A percentile compares a stretch with the other conserved stretches of the same genome.
These are phyloP conservation scores for Laticauda colubrina DNA, from an alignment of 2,113 vertebrate genomes.

Conservation along the genomic window DNA sequence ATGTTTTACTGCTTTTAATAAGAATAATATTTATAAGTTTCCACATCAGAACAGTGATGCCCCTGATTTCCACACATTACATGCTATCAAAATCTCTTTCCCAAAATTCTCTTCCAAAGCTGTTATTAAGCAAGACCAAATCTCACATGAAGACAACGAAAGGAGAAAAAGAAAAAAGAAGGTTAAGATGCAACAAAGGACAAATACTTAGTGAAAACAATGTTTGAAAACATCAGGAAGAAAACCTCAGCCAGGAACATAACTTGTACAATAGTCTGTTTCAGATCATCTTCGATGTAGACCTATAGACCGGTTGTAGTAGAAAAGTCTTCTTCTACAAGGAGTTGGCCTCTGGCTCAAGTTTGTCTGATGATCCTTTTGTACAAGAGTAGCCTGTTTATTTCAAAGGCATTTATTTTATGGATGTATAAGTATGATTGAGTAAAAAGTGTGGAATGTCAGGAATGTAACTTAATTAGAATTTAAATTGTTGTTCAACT, in stretches of 20 bases:
- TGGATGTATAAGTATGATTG: neutral
- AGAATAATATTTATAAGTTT: neutral
- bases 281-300: neutral
- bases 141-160: neutral
- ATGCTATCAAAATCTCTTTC: neutral
- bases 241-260: neutral
- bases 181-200: neutral
- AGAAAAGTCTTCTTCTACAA: neutral
- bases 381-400: neutral
- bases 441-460: neutral
- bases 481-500: conserved; percentile 5
- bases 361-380: neutral
- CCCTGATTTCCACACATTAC: neutral
- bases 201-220: neutral
- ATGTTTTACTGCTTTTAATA: neutral
- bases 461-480: conserved; percentile 6
- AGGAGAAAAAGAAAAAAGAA: too few relatives aligned
- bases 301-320: neutral
- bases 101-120: neutral
- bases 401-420: neutral
- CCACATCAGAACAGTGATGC: neutral
- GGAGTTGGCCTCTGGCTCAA: neutral
- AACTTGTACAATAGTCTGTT: neutral
- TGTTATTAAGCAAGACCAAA: neutral
- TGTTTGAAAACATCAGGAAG: neutral